These are phyloP conservation scores for Lasioglossum lativentre DNA, from an alignment of 2,888 invertebrate genomes.

Conservation along the genomic window DNA sequence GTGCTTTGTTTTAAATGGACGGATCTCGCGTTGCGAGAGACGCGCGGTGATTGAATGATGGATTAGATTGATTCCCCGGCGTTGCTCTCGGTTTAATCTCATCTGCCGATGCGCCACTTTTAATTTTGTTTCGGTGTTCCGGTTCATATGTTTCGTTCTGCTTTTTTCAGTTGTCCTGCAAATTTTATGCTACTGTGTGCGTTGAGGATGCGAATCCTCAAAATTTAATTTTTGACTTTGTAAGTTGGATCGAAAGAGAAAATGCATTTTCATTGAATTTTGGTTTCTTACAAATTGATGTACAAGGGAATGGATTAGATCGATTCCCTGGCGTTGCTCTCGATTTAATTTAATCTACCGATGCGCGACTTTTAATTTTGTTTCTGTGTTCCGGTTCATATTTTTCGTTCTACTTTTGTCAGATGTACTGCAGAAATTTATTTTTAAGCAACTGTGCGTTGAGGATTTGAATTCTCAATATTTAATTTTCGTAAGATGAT, in stretches of 20 bases:
- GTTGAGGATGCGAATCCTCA: no score
- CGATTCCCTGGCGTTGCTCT: not conserved
- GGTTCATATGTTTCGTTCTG: not conserved
- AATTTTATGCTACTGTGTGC: not conserved
- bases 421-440: not conserved
- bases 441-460: not conserved
- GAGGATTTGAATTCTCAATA: no score
- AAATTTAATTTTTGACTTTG: no score
- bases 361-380: not conserved
- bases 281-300: no score
- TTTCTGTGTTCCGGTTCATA: not conserved
- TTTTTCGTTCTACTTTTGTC: not conserved
- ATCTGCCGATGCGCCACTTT: not conserved
- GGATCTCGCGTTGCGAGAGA: not conserved
- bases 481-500: no score
- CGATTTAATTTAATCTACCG: not conserved
- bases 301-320: not conserved
- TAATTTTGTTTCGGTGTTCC: not conserved
- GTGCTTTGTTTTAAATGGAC: slow-evolving; percentile 2
- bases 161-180: not conserved
- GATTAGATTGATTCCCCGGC: not conserved
- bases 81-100: not conserved
- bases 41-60: not conserved
- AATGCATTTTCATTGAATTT: no score
- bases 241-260: no score